phyloP scores from a whole-genome alignment of 2,888 invertebrate genomes.

The Odontomyia ornata region DNA sequence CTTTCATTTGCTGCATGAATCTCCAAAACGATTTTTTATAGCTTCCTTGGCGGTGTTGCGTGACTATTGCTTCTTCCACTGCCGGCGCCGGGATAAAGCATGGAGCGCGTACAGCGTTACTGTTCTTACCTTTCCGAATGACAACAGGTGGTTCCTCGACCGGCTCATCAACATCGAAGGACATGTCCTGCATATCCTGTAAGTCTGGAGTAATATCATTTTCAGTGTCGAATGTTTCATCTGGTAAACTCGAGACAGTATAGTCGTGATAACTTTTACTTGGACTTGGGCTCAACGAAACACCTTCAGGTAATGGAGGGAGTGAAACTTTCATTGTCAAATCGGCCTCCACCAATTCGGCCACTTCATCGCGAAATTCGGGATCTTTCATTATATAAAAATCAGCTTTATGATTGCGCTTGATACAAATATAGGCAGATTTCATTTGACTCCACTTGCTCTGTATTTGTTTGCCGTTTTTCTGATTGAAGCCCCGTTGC shows the following conservation, averaged over 20 bases:
- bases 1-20: conserved; percentile 45
- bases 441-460: conserved; percentile 49
- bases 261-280: not conserved
- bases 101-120: not conserved
- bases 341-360: conserved; percentile 42
- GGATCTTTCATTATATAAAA: conserved; percentile 46
- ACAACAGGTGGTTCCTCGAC: not conserved
- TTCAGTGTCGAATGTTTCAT: not conserved
- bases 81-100: not conserved
- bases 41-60: conserved; percentile 42
- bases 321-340: not conserved
- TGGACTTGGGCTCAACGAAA: not conserved
- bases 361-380: conserved; percentile 46
- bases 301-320: not conserved
- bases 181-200: not conserved
- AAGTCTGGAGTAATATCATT: not conserved
- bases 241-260: not conserved
- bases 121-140: not conserved
- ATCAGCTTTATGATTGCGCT: conserved; percentile 46
- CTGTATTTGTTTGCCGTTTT: conserved; percentile 47
- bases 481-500: conserved; percentile 34
- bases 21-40: conserved; percentile 46
- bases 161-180: not conserved
- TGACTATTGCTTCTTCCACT: not conserved
- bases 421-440: conserved; percentile 46